These are phyloP conservation scores for Panagrolaimus sp. DNA, from an alignment of 1,140 invertebrate genomes.

Conservation along the genomic window DNA sequence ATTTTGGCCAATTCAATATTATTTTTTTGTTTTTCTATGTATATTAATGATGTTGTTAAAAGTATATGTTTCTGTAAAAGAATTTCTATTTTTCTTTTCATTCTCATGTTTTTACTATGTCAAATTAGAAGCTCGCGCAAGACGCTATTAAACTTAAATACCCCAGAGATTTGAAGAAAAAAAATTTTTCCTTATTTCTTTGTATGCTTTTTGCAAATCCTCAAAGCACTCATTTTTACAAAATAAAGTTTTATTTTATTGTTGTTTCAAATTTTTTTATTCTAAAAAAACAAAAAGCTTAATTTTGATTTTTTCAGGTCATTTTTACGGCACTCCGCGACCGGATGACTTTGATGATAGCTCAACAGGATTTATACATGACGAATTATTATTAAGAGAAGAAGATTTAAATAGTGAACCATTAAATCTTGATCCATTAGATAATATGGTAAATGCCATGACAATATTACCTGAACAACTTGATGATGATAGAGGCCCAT, in stretches of 20 bases:
- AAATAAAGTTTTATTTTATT: conserved; percentile 6
- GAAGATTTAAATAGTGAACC: neutral
- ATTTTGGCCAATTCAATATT: too few species aligned
- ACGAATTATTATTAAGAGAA: conserved; percentile 1
- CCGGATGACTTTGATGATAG: conserved; percentile 25
- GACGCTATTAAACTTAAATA: too few species aligned
- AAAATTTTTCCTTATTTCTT: too few species aligned
- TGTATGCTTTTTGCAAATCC: too few species aligned
- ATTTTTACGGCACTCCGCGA: conserved; percentile 53
- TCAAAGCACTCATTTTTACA: conserved; percentile 1
- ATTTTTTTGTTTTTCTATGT: too few species aligned
- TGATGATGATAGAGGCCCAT: conserved; percentile 67
- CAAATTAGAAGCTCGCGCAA: too few species aligned
- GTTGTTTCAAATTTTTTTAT: neutral
- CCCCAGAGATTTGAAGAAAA: too few species aligned
- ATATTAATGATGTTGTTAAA: too few species aligned
- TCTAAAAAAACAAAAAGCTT: neutral
- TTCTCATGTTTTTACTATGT: too few species aligned
- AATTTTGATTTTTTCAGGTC: conserved; percentile 38
- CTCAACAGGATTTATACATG: conserved; percentile 28
- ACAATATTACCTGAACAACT: neutral
- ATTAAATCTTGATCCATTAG: conserved; percentile 19
- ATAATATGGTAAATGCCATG: conserved; percentile 23
- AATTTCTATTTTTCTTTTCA: too few species aligned
- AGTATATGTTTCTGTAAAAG: too few species aligned